Evolutionary conservation across 1,140 invertebrate genomes (phyloP).

Genomic region (Zaprionus tsacasi): DNA sequence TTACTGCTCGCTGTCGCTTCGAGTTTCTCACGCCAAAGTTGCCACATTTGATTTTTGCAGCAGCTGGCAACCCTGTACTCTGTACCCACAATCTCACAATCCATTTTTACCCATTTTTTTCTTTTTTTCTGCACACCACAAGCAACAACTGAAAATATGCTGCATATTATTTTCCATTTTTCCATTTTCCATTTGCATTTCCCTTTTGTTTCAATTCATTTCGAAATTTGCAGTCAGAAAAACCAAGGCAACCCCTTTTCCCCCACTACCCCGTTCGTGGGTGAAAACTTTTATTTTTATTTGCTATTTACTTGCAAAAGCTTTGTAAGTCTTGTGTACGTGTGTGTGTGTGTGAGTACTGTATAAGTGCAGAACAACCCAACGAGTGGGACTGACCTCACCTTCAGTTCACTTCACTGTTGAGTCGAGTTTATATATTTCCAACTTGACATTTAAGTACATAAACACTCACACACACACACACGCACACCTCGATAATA

Average conservation of each 20-base stretch:
- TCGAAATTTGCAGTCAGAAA: constrained; percentile 55
- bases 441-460: constrained; percentile 71
- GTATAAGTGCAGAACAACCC: constrained; percentile 23
- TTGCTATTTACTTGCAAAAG: constrained; percentile 52
- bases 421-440: constrained; percentile 55
- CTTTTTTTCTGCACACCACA: constrained; percentile 34
- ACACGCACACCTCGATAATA: not conserved
- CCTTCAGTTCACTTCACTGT: constrained; percentile 5
- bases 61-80: constrained; percentile 63
- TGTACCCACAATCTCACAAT: constrained; percentile 42
- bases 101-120: constrained; percentile 23
- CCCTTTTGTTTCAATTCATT: constrained; percentile 64
- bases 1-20: not conserved
- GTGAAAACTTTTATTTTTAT: constrained; percentile 33
- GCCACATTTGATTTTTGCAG: constrained; percentile 63
- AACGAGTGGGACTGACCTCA: constrained; percentile 5
- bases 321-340: constrained; percentile 54
- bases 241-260: constrained; percentile 26
- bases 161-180: constrained; percentile 70
- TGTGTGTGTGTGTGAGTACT: constrained; percentile 12
- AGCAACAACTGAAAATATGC: constrained; percentile 73
- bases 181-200: constrained; percentile 58
- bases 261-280: not conserved
- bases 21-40: constrained; percentile 40
- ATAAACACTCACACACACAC: constrained; percentile 31